These are phyloP conservation scores for Chloroceryle amazona DNA, from an alignment of 2,797 vertebrate genomes.

Conservation along the genomic window DNA sequence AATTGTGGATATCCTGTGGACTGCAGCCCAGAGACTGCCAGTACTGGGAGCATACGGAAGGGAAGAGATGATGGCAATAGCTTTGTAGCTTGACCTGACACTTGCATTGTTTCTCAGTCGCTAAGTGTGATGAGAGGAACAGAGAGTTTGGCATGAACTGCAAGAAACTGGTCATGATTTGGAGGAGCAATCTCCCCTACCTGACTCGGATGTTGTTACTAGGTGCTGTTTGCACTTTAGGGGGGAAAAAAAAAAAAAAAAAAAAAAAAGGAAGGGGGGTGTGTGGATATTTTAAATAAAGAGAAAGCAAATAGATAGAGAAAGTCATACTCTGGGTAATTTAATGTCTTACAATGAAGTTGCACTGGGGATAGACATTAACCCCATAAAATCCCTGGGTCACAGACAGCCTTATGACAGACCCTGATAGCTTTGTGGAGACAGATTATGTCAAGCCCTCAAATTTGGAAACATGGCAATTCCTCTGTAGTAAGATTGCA, in stretches of 20 bases:
- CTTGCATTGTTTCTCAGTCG: slow-evolving; percentile 38
- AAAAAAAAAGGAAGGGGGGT: no score
- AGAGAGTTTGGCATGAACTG: slow-evolving; percentile 13
- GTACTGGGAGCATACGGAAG: slow-evolving; percentile 62
- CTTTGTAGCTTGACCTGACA: slow-evolving; percentile 62
- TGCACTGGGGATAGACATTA: slow-evolving; percentile 34
- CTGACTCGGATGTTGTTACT: background rate
- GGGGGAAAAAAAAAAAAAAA: background rate
- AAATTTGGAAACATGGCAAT: slow-evolving; percentile 64
- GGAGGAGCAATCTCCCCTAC: background rate
- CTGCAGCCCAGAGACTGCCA: slow-evolving; percentile 74
- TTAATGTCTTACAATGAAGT: background rate
- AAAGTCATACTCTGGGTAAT: background rate
- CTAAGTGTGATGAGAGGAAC: background rate
- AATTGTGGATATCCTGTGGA: slow-evolving; percentile 75
- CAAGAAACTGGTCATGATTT: background rate
- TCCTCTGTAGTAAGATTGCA: slow-evolving; percentile 67
- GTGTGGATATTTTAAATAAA: background rate
- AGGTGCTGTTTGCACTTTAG: background rate
- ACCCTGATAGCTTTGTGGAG: slow-evolving; percentile 59
- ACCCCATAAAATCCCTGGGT: slow-evolving; percentile 52
- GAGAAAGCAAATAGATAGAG: background rate
- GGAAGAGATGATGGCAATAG: slow-evolving; percentile 65
- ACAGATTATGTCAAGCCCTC: slow-evolving; percentile 66
- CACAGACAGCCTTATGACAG: slow-evolving; percentile 45